Conservation (phyloP, 2,888 invertebrate species). For the Philereme vetulata region DNA sequence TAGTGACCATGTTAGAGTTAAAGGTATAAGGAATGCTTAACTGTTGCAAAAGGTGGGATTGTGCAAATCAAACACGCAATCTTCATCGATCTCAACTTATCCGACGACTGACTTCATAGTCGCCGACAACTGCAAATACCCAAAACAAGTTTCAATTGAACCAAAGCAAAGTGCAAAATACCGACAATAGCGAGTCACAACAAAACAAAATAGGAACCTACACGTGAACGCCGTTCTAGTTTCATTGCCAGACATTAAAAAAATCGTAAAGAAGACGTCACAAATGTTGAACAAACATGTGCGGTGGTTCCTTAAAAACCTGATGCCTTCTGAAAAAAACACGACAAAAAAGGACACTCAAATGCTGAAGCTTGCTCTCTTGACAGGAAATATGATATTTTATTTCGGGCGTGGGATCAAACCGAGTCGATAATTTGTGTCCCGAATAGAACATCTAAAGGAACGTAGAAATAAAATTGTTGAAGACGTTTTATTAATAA, state of each 20-base stretch:
- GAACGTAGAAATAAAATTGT: constrained; percentile 73
- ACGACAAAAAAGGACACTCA: constrained; percentile 69
- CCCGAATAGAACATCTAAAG: constrained; percentile 74
- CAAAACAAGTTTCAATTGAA: constrained; percentile 27
- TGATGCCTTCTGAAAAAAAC: constrained; percentile 64
- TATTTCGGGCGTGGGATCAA: constrained; percentile 84
- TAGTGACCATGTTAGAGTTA: too few relatives aligned
- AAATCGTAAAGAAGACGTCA: constrained; percentile 60
- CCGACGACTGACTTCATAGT: too few relatives aligned
- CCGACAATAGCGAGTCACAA: constrained; percentile 30
- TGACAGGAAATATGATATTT: constrained; percentile 84
- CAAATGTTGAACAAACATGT: constrained; percentile 79
- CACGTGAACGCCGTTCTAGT: constrained; percentile 16
- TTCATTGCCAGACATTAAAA: constrained; percentile 33
- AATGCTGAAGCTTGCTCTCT: constrained; percentile 74
- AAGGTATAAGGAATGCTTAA: too few relatives aligned
- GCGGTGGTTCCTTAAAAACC: constrained; percentile 78
- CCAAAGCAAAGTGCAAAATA: constrained; percentile 21
- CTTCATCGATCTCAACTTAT: too few relatives aligned
- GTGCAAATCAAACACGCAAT: too few relatives aligned
- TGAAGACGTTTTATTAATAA: constrained; percentile 70
- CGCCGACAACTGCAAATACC: constrained; percentile 8
- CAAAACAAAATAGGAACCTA: constrained; percentile 25
- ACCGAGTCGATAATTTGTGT: constrained; percentile 81
- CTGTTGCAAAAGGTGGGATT: too few relatives aligned